Evolutionary conservation across 92 coral and sea anemone genomes (phyloP), one percentile per base, ranked within the genome.

Genomic region (Blastomussa wellsi): DNA sequence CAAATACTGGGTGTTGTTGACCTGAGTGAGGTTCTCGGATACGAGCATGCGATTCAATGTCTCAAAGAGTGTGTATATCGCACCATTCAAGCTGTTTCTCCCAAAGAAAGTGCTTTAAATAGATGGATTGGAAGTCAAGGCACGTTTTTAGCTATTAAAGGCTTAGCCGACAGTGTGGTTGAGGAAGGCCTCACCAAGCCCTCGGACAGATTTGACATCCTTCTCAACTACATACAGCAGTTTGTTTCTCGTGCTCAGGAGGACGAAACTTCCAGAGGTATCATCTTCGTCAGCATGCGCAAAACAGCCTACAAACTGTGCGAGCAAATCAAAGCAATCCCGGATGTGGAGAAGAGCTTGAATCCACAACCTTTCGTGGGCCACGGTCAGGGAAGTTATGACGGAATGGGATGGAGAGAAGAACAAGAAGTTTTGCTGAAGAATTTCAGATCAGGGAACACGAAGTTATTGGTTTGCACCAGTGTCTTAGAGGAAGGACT

Each of bases 401-500:
- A 92, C 57, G 98, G 99, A 15, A 97, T 97, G 99, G 90, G 62
- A 49, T 97, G 99, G 99, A 64, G 73, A 38, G 98, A 92, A 5
- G 98, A 97, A 65, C 99, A 97, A 83, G 93, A 95, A 28, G 87
- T 82, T 37, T 72, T 90, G 51, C 84, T 94, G 85, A 88, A 90
- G 81, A 84, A 76, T 44, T 97, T 97, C 48, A 95, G 92, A 35
- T 70, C 93, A 48, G 99, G 99, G 31, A 74, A 64, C 31, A 86
- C 88, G 73, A 97, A 95, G 72, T 92, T 97, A 0, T 94, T 97
- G 3, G 65, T 97, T 52, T 91, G 98, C 33, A 97, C 98, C 38
- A 93, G 88, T 55, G 98, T 97, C 14, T 84, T 97, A n/a, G 98
- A 97, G 78, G 99, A 97, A 88, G 99, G 99, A 10, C 93, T 97